Percentiles rank a stretch among this genome's conserved stretches.
phyloP scores from a whole-genome alignment of 2,888 invertebrate genomes.

The Andrena bucephala region DNA sequence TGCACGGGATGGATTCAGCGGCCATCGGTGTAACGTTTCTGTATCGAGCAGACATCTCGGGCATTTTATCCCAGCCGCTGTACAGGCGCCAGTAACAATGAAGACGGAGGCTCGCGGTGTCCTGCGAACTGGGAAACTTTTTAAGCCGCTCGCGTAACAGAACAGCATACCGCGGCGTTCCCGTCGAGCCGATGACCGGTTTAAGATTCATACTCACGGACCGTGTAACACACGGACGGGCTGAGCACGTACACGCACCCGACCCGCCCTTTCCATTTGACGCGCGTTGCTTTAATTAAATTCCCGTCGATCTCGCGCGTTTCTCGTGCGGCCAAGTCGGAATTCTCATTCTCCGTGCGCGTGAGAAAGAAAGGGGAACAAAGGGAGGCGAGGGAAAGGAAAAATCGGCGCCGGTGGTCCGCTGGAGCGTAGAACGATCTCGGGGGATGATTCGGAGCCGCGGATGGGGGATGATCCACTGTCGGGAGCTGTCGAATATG shows the following conservation, averaged over 20 bases:
- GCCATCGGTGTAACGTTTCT: slow-evolving; percentile 8
- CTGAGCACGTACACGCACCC: slow-evolving; percentile 9
- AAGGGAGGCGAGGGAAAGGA: slow-evolving; percentile 11
- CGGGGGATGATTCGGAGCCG: slow-evolving; percentile 8
- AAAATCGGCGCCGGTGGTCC: slow-evolving; percentile 31
- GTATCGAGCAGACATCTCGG: slow-evolving; percentile 20
- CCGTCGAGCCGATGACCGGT: background rate
- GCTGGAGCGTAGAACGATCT: slow-evolving; percentile 19
- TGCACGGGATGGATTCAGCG: background rate
- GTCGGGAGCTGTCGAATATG: slow-evolving; percentile 2
- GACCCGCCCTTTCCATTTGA: slow-evolving; percentile 48
- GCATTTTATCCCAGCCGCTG: background rate
- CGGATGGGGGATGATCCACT: slow-evolving; percentile 5
- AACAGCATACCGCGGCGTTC: background rate
- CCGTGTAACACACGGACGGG: slow-evolving; percentile 5
- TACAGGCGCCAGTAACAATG: background rate
- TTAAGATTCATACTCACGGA: slow-evolving; percentile 7
- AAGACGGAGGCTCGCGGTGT: background rate
- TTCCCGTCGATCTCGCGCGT: slow-evolving; percentile 71
- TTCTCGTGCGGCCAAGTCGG: slow-evolving; percentile 59
- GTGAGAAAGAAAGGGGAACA: slow-evolving; percentile 18
- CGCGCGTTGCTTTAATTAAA: slow-evolving; percentile 67
- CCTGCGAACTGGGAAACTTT: background rate
- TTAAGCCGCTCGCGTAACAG: background rate
- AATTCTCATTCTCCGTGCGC: slow-evolving; percentile 58